A percentile compares a stretch with the other conserved stretches of the same genome.
These are phyloP conservation scores for Dioctria rufipes DNA, from an alignment of 2,888 invertebrate genomes.

Conservation along the genomic window DNA sequence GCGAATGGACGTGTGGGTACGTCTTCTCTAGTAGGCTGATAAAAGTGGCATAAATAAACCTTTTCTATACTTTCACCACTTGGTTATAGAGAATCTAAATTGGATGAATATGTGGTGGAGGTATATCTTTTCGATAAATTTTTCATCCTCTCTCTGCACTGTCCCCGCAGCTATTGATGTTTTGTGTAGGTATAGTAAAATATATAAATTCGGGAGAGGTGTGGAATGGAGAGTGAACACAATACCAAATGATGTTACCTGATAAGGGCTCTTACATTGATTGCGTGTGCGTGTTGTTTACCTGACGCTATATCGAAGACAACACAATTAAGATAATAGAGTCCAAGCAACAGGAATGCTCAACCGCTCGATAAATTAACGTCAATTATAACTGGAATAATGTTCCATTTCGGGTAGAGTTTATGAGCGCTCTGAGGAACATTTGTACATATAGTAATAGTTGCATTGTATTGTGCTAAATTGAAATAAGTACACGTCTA, in stretches of 20 bases:
- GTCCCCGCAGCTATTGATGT: not conserved
- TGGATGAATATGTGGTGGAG: slow-evolving; percentile 8
- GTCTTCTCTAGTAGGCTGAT: not conserved
- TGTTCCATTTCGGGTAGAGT: slow-evolving; percentile 29
- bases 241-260: slow-evolving; percentile 11
- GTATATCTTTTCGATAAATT: not conserved
- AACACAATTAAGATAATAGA: slow-evolving; percentile 48
- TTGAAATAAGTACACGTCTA: slow-evolving; percentile 2
- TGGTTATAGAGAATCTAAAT: slow-evolving; percentile 1
- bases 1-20: not conserved
- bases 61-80: slow-evolving; percentile 28
- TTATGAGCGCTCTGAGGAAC: slow-evolving; percentile 7
- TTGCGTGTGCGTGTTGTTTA: slow-evolving; percentile 43
- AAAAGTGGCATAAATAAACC: slow-evolving; percentile 24
- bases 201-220: not conserved
- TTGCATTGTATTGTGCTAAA: not conserved
- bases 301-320: not conserved
- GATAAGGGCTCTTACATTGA: slow-evolving; percentile 45
- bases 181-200: no score
- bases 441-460: slow-evolving; percentile 3
- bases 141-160: not conserved
- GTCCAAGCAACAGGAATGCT: slow-evolving; percentile 26
- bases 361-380: slow-evolving; percentile 27
- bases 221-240: slow-evolving; percentile 3
- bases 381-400: slow-evolving; percentile 42